These are phyloP conservation scores for Aplodontia rufa DNA, from an alignment of 2,113 vertebrate species.

Conservation along the genomic window DNA sequence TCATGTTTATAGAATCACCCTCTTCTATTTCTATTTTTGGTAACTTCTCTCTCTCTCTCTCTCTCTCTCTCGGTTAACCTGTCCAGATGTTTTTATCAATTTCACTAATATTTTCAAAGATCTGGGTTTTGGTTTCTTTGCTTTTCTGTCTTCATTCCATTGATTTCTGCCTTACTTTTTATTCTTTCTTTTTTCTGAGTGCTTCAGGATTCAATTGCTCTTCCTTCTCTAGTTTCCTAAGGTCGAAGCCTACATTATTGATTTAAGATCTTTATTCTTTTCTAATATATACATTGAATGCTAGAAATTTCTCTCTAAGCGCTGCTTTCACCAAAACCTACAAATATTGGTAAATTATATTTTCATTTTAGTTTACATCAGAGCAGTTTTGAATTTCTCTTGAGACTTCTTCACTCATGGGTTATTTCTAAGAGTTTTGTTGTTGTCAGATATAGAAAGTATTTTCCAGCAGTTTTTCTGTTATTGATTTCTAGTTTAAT, in stretches of 20 bases:
- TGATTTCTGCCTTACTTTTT: neutral
- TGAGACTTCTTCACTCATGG: neutral
- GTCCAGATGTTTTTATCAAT: neutral
- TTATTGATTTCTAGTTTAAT: constrained; percentile 6
- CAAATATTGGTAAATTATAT: neutral
- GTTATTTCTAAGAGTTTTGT: constrained; percentile 31
- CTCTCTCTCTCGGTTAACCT: neutral
- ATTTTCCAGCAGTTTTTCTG: constrained; percentile 12
- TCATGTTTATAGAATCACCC: neutral
- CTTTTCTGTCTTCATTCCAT: constrained; percentile 16
- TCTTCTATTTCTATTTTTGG: neutral
- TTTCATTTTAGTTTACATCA: constrained; percentile 42
- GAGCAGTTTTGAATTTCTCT: constrained; percentile 7
- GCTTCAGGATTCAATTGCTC: neutral
- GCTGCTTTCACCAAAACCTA: neutral
- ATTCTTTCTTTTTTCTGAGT: neutral
- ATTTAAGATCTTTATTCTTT: constrained; percentile 10
- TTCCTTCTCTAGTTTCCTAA: constrained; percentile 11
- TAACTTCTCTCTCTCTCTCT: neutral
- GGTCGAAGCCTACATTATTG: neutral
- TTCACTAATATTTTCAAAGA: constrained; percentile 24
- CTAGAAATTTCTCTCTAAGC: neutral
- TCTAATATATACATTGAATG: neutral
- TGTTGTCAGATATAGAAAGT: constrained; percentile 39
- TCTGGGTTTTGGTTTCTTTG: neutral